Evolutionary conservation across 2,888 invertebrate species (phyloP), one percentile per base, ranked within the genome.

Genomic region (Lasioglossum morio): DNA sequence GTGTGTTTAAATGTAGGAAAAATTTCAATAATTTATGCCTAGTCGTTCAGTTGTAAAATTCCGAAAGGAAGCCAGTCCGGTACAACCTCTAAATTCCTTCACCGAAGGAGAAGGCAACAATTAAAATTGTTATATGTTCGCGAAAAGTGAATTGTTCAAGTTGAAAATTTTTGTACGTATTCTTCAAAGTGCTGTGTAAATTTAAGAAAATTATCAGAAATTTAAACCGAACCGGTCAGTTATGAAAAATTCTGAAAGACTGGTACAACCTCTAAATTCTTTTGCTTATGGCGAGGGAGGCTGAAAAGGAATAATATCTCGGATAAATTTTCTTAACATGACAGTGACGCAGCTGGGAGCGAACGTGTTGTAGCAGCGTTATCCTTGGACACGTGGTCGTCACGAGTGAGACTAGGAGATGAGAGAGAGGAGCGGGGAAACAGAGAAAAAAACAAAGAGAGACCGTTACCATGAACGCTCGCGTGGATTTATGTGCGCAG

Each of bases 321-420:
- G n/a, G 12, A 57, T 12, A n/a, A 57, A 57, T 57, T 57, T n/a
- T 57, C 57, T n/a, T n/a, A 4, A n/a, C 57, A 4, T 57, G 12
- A 7, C 8, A 63, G 57, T 57, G 30, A 30, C 30, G 63, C 27
- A 63, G 30, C 63, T 7, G 37, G 4, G 2, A 10, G 30, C 23
- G 69, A 34, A 69, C 70, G 23, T 48, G 77, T 82, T 77, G 73
- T 72, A n/a, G 16, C 72, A 19, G 40, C 43, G 73, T 73, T 77
- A 77, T 53, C 43, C 72, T n/a, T 53, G 48, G 73, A 73, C 72
- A 57, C 77, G 66, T 70, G 70, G 70, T 14, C 37, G 66, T 66
- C 23, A 34, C 30, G 34, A 66, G 8, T 12, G 40, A n/a, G 2
- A 10, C n/a, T n/a, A 69, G n/a, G 1, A 1, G 40, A 12, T 7